Conservation (phyloP, 2,888 invertebrate genomes). For the Ophioninae sp. region DNA sequence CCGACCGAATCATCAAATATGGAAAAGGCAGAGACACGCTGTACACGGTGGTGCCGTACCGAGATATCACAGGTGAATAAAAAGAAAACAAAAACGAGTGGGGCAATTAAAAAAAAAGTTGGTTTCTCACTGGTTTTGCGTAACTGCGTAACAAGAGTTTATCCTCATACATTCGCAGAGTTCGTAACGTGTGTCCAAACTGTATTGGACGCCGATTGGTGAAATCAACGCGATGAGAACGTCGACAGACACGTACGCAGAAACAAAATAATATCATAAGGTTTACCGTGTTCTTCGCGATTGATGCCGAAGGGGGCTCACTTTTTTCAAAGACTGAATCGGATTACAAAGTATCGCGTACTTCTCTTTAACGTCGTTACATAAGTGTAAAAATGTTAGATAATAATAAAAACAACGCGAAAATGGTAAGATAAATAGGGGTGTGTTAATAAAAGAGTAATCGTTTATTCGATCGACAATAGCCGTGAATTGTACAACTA, state of each 20-base stretch:
- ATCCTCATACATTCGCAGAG: conserved; percentile 57
- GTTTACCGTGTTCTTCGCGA: background rate
- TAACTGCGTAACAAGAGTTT: background rate
- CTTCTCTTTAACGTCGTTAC: conserved; percentile 7
- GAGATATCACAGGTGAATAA: conserved; percentile 62
- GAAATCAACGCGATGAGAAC: conserved; percentile 19
- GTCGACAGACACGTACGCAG: background rate
- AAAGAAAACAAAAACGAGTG: background rate
- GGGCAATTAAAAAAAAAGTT: background rate
- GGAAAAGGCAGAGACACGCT: conserved; percentile 72
- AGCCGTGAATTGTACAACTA: conserved; percentile 16
- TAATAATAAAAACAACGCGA: background rate
- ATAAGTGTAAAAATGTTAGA: background rate
- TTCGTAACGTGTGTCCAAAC: conserved; percentile 65
- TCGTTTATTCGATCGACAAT: conserved; percentile 46
- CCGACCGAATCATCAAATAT: conserved; percentile 71
- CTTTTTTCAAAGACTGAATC: conserved; percentile 41
- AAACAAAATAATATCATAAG: background rate
- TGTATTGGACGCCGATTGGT: conserved; percentile 50
- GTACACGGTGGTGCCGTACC: conserved; percentile 74
- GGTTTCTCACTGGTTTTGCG: background rate
- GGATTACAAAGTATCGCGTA: conserved; percentile 15
- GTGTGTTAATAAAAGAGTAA: conserved; percentile 1
- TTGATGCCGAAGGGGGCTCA: background rate
- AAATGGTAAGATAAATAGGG: conserved; percentile 8